Evolutionary conservation across 2,888 invertebrate species (phyloP).

Genomic region (Gortyna flavago): DNA sequence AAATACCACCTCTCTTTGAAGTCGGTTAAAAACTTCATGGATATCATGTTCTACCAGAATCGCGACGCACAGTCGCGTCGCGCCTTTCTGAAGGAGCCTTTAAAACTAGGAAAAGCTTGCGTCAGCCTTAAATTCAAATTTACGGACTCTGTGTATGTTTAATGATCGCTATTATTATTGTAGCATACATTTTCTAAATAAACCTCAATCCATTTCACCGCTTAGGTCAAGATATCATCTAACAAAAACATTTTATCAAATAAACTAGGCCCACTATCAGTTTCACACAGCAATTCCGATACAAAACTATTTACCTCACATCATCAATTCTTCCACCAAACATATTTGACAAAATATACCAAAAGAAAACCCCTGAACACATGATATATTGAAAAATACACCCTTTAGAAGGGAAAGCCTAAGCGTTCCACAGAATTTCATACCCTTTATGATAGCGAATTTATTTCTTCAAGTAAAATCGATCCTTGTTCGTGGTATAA

Average conservation of each 20-base stretch:
- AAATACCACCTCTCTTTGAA: neutral
- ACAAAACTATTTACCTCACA: constrained; percentile 15
- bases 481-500: constrained; percentile 51
- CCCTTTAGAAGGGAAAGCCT: constrained; percentile 20
- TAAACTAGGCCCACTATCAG: neutral
- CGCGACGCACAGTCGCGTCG: neutral
- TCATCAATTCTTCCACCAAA: constrained; percentile 31
- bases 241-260: neutral
- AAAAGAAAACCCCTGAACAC: constrained; percentile 29
- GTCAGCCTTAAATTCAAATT: neutral
- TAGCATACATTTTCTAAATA: neutral
- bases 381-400: constrained; percentile 53
- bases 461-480: constrained; percentile 56
- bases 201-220: neutral
- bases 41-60: neutral
- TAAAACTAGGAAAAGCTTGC: neutral
- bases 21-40: neutral
- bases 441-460: constrained; percentile 53
- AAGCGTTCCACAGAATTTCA: constrained; percentile 41
- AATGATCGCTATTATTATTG: neutral
- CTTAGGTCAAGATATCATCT: neutral
- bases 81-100: too few relatives aligned
- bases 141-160: neutral
- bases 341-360: constrained; percentile 51
- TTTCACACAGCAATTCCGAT: constrained; percentile 18